phyloP scores from a whole-genome alignment of 92 coral and sea anemone genomes.

The Chrysogorgia sp. region DNA sequence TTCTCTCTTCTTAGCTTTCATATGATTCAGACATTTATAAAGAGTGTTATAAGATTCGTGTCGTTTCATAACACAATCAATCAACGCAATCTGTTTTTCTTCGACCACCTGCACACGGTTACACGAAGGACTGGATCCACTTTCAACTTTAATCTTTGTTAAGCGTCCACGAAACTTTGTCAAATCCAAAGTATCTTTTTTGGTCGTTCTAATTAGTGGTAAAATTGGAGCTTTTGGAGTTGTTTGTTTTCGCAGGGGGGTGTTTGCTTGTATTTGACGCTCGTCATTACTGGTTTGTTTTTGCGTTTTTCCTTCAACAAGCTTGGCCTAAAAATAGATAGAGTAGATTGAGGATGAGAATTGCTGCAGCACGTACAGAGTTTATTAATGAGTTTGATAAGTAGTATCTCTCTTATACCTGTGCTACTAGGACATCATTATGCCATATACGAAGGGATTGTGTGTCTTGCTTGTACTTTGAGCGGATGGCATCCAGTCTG shows the following conservation, averaged over 20 bases:
- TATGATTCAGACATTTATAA: background rate
- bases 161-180: background rate
- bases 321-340: background rate
- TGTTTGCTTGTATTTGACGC: background rate
- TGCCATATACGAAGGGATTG: conserved; percentile 3
- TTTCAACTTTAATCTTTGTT: conserved; percentile 15
- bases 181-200: conserved; percentile 12
- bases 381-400: background rate
- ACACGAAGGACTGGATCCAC: conserved; percentile 19
- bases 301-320: background rate
- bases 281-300: background rate
- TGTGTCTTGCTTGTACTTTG: conserved; percentile 7
- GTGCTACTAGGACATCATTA: background rate
- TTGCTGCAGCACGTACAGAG: background rate
- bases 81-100: background rate
- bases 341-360: background rate
- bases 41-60: conserved; percentile 11
- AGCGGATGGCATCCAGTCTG: conserved; percentile 16
- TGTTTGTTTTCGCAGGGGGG: background rate
- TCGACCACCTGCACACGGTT: conserved; percentile 5
- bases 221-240: conserved; percentile 3
- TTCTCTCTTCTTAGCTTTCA: conserved; percentile 7
- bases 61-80: conserved; percentile 29
- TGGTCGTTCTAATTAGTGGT: conserved; percentile 6
- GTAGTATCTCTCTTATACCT: conserved; percentile 12